Evolutionary conservation across 2,888 invertebrate species (phyloP).

Genomic region (Caenorhabditis plicata): DNA sequence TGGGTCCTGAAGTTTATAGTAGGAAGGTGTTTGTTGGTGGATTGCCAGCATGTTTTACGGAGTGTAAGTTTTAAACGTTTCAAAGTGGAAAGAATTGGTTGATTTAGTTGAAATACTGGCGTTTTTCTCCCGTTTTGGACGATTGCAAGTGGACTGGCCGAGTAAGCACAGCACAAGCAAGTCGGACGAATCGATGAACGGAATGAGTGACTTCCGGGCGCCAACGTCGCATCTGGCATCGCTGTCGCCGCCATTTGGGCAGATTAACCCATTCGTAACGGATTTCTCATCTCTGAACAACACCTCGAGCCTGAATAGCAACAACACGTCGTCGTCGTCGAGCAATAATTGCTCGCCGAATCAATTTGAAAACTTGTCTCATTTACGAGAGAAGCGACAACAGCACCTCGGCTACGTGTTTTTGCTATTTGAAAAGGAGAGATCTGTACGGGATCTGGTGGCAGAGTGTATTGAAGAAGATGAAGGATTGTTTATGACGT

Average conservation of each 20-base stretch:
- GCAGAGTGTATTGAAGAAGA: constrained; percentile 96
- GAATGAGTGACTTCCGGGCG: constrained; percentile 66
- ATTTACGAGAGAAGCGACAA: constrained; percentile 10
- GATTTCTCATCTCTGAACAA: background rate
- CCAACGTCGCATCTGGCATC: constrained; percentile 13
- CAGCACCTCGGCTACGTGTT: constrained; percentile 69
- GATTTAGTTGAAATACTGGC: constrained; percentile 90
- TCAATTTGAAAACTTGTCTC: no score
- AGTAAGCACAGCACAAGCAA: constrained; percentile 73
- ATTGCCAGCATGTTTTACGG: constrained; percentile 94
- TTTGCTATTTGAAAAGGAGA: constrained; percentile 81
- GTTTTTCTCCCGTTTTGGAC: constrained; percentile 94
- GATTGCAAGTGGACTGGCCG: constrained; percentile 97
- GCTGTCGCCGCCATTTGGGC: constrained; percentile 21
- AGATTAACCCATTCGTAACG: constrained; percentile 19
- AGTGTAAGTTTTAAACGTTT: constrained; percentile 74
- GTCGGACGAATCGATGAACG: constrained; percentile 86
- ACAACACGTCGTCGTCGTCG: no score
- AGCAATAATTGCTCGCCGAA: background rate
- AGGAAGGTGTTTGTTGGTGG: constrained; percentile 97
- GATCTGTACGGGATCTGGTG: constrained; percentile 92
- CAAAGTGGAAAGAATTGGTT: background rate
- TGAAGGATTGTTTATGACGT: constrained; percentile 81
- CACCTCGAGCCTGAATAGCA: no score
- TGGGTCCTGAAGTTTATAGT: constrained; percentile 67